phyloP scores from a whole-genome alignment of 2,797 vertebrate species.

The Cynopterus sphinx region DNA sequence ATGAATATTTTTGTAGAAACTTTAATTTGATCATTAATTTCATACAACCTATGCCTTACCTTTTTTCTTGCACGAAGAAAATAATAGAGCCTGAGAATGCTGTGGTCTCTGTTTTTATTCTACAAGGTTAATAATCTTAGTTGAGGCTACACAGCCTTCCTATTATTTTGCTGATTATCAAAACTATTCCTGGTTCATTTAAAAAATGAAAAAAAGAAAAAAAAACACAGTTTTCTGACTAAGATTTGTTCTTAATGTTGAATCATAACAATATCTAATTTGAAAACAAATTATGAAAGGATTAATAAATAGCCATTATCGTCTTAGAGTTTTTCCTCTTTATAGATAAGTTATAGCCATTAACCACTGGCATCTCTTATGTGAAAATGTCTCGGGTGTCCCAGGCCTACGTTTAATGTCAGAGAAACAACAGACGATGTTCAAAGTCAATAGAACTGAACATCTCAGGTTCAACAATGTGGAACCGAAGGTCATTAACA shows the following conservation, averaged over 20 bases:
- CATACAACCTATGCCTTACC: background rate
- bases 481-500: slow-evolving; percentile 61
- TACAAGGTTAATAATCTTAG: background rate
- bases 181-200: background rate
- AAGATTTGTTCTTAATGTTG: slow-evolving; percentile 20
- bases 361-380: background rate
- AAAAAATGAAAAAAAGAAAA: background rate
- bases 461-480: slow-evolving; percentile 48
- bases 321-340: slow-evolving; percentile 12
- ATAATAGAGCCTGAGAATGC: background rate
- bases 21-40: background rate
- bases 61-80: background rate
- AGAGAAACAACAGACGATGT: slow-evolving; percentile 49
- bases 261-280: slow-evolving; percentile 15
- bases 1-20: background rate
- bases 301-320: slow-evolving; percentile 23
- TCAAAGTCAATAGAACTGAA: slow-evolving; percentile 40
- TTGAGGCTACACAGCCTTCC: background rate
- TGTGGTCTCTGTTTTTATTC: slow-evolving; percentile 6
- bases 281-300: background rate
- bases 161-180: background rate
- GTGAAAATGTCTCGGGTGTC: slow-evolving; percentile 5
- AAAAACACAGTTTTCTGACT: background rate
- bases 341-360: background rate
- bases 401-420: slow-evolving; percentile 36